Evolutionary conservation across 2,113 vertebrate species (phyloP).

Genomic region (Hypomesus transpacificus): DNA sequence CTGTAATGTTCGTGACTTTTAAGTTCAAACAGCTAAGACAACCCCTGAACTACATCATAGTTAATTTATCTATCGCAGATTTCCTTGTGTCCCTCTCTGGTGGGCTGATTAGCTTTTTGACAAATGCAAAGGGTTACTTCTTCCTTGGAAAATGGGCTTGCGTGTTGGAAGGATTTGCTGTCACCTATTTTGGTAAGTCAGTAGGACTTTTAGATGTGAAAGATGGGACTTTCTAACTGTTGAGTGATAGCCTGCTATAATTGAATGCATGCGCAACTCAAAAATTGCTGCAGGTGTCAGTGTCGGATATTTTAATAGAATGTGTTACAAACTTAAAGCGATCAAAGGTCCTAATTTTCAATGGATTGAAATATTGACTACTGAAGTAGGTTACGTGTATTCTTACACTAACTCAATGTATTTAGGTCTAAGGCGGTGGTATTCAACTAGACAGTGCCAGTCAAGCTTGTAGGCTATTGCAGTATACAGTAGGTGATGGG

Average conservation of each 20-base stretch:
- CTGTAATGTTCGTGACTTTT: constrained; percentile 86
- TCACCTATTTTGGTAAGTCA: constrained; percentile 88
- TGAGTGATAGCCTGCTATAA: neutral
- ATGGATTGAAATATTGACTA: too few species aligned
- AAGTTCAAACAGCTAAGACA: constrained; percentile 83
- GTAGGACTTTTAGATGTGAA: neutral
- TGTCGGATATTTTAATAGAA: constrained; percentile 1
- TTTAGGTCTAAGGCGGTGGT: too few species aligned
- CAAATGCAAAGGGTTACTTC: constrained; percentile 85
- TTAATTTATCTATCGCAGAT: constrained; percentile 86
- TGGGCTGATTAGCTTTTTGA: constrained; percentile 81
- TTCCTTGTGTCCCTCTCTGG: constrained; percentile 83
- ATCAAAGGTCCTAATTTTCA: too few species aligned
- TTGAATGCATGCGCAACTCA: neutral
- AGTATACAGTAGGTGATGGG: too few species aligned
- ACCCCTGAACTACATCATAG: constrained; percentile 87
- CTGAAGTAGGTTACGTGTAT: too few species aligned
- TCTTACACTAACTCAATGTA: too few species aligned
- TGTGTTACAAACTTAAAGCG: too few species aligned
- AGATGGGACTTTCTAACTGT: too few species aligned
- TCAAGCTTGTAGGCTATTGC: too few species aligned
- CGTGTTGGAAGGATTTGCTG: constrained; percentile 85
- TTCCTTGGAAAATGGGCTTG: constrained; percentile 85
- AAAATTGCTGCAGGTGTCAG: constrained; percentile 38
- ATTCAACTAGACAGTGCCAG: too few species aligned